Evolutionary conservation across 2,113 vertebrate species (phyloP).

Genomic region (Chascanopsetta lugubris): DNA sequence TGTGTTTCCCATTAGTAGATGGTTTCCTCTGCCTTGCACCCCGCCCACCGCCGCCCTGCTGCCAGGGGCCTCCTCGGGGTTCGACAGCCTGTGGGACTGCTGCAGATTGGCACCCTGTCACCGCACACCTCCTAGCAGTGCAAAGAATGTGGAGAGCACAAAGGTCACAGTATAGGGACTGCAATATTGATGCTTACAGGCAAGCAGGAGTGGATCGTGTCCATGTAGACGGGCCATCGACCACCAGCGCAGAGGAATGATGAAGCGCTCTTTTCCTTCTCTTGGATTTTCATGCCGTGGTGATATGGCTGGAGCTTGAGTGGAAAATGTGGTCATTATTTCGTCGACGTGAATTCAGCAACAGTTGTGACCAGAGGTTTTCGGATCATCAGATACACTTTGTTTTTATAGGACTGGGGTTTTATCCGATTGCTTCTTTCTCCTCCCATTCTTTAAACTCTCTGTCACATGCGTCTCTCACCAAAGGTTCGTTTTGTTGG

Average conservation of each 20-base stretch:
- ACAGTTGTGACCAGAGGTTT: too few species aligned
- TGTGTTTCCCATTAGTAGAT: conserved; percentile 79
- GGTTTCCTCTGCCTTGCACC: conserved; percentile 66
- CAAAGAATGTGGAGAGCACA: conserved; percentile 36
- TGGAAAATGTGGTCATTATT: too few species aligned
- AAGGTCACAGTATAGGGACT: conserved; percentile 32
- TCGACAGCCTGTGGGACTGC: conserved; percentile 50
- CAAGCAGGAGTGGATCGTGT: conserved; percentile 8
- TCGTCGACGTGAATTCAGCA: too few species aligned
- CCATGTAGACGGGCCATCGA: too few species aligned
- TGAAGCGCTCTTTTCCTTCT: too few species aligned
- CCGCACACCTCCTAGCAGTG: conserved; percentile 37
- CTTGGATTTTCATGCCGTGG: too few species aligned
- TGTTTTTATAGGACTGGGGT: too few species aligned
- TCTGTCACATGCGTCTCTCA: background rate
- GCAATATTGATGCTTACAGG: conserved; percentile 28
- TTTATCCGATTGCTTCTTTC: too few species aligned
- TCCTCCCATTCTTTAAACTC: too few species aligned
- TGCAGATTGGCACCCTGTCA: conserved; percentile 62
- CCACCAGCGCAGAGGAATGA: too few species aligned
- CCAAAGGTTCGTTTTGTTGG: background rate
- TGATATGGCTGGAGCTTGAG: too few species aligned
- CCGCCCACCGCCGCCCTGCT: conserved; percentile 52
- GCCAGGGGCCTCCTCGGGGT: conserved; percentile 47
- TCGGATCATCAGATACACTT: too few species aligned